phyloP scores from a whole-genome alignment of 2,888 invertebrate genomes.

The Chrysotoxum bicinctum region DNA sequence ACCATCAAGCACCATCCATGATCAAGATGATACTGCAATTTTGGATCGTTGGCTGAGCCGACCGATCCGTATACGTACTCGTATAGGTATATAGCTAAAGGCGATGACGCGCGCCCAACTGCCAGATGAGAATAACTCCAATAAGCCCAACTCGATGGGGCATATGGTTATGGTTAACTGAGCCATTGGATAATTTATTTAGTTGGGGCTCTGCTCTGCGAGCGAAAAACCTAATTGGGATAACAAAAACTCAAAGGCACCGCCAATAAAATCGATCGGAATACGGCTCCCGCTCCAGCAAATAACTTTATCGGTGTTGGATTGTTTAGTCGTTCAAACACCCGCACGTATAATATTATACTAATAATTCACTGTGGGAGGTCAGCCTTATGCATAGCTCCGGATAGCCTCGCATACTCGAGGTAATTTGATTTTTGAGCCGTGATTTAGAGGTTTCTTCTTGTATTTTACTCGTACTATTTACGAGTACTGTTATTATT shows the following conservation, averaged over 20 bases:
- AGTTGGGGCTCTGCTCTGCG: conserved; percentile 36
- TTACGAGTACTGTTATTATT: neutral
- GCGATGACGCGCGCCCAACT: conserved; percentile 72
- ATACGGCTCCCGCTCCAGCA: conserved; percentile 74
- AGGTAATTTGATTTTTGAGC: conserved; percentile 53
- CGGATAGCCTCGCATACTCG: conserved; percentile 12
- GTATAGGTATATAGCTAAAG: conserved; percentile 41
- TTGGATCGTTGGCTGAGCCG: conserved; percentile 27
- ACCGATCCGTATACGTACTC: neutral
- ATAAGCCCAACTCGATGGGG: conserved; percentile 5
- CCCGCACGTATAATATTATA: conserved; percentile 58
- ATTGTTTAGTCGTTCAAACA: conserved; percentile 45
- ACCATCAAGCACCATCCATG: conserved; percentile 11
- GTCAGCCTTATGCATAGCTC: conserved; percentile 24
- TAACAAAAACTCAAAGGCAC: conserved; percentile 75
- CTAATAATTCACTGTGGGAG: conserved; percentile 63
- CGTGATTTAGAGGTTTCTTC: neutral
- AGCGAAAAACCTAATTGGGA: conserved; percentile 76
- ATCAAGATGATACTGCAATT: conserved; percentile 65
- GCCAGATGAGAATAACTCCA: conserved; percentile 55
- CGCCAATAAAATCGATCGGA: conserved; percentile 76
- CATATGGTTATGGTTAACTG: conserved; percentile 47
- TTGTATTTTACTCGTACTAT: neutral
- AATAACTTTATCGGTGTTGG: conserved; percentile 75
- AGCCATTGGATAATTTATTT: conserved; percentile 46